These are phyloP conservation scores for Neoitamus cyanurus DNA, from an alignment of 2,888 invertebrate genomes.

Conservation along the genomic window DNA sequence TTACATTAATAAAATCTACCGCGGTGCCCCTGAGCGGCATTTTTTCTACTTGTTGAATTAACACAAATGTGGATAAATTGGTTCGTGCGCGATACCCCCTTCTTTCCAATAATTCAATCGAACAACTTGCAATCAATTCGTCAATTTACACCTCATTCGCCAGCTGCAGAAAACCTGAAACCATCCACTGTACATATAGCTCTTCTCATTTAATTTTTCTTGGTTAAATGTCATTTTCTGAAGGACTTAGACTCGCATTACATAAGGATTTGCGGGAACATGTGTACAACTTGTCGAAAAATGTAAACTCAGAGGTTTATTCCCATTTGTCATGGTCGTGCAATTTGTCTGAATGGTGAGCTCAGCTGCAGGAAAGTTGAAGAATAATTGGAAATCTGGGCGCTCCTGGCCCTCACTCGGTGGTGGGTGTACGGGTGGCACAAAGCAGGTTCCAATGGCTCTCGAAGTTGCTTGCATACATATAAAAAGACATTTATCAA, in stretches of 20 bases:
- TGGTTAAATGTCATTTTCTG: slow-evolving; percentile 24
- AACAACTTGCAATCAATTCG: too few relatives aligned
- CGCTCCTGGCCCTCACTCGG: neutral
- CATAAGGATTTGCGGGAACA: slow-evolving; percentile 26
- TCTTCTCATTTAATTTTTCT: slow-evolving; percentile 30
- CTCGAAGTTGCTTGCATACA: too few relatives aligned
- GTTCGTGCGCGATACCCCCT: too few relatives aligned
- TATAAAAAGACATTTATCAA: too few relatives aligned
- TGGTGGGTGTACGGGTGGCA: neutral
- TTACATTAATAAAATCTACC: too few relatives aligned
- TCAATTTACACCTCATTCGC: too few relatives aligned
- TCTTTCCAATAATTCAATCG: too few relatives aligned
- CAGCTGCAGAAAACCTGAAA: neutral
- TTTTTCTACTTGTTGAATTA: too few relatives aligned
- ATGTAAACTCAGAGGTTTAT: slow-evolving; percentile 43
- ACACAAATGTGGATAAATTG: too few relatives aligned
- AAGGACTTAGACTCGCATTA: slow-evolving; percentile 28
- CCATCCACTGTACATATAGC: neutral
- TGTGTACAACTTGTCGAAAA: slow-evolving; percentile 42
- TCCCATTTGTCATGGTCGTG: slow-evolving; percentile 44
- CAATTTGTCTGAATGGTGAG: slow-evolving; percentile 46
- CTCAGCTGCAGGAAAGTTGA: slow-evolving; percentile 39
- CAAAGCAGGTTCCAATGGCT: neutral
- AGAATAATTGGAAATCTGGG: slow-evolving; percentile 42
- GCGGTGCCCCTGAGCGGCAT: too few relatives aligned